Percentiles rank a stretch among this genome's conserved stretches.
Evolutionary conservation across 2,888 invertebrate species (phyloP).

Genomic region (Clivina fossor): DNA sequence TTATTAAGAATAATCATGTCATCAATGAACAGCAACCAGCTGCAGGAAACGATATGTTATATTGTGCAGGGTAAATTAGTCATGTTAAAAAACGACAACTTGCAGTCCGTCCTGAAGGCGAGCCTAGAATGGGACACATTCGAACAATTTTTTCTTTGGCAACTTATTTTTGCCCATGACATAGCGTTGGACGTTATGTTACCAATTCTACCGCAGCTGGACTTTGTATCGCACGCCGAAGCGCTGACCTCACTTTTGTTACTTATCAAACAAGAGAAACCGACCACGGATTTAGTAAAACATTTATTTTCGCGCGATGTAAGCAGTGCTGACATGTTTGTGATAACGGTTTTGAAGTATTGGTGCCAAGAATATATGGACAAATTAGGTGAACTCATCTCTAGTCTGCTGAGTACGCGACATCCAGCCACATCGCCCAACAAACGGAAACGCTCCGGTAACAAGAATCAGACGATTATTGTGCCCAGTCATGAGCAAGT

Average conservation of each 20-base stretch:
- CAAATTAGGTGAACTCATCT: slow-evolving; percentile 79
- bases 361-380: slow-evolving; percentile 95
- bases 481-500: slow-evolving; percentile 83
- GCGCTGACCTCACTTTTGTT: slow-evolving; percentile 87
- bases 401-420: slow-evolving; percentile 75
- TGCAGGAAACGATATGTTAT: slow-evolving; percentile 88
- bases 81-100: slow-evolving; percentile 78
- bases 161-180: slow-evolving; percentile 90
- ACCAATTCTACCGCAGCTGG: slow-evolving; percentile 75
- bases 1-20: slow-evolving; percentile 87
- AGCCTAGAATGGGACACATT: slow-evolving; percentile 96
- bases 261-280: slow-evolving; percentile 89
- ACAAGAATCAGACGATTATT: slow-evolving; percentile 69
- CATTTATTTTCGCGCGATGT: slow-evolving; percentile 77
- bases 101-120: slow-evolving; percentile 73
- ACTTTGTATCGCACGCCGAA: slow-evolving; percentile 85
- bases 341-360: slow-evolving; percentile 86
- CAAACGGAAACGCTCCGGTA: slow-evolving; percentile 82
- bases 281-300: slow-evolving; percentile 81
- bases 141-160: slow-evolving; percentile 97
- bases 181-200: slow-evolving; percentile 89
- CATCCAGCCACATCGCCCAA: slow-evolving; percentile 88
- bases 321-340: slow-evolving; percentile 80
- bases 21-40: slow-evolving; percentile 84
- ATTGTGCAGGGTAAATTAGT: slow-evolving; percentile 85